Percentiles rank a stretch among this genome's conserved stretches.
Conservation (phyloP, 1,140 invertebrate genomes). For the Atta cephalotes region DNA sequence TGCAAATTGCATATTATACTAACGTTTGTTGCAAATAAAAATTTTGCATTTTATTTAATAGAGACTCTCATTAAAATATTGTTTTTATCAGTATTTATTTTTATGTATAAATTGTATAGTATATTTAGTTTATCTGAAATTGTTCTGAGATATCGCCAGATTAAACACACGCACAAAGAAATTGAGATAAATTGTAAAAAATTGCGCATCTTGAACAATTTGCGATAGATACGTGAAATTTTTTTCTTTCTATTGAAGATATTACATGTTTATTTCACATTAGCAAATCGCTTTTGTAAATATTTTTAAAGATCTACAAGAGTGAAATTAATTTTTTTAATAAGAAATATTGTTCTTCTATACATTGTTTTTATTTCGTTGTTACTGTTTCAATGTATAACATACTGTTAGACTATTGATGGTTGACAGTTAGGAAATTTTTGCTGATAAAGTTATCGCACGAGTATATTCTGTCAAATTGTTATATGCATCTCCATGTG, state of each 20-base stretch:
- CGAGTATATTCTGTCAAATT: conserved; percentile 64
- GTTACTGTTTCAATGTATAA: conserved; percentile 22
- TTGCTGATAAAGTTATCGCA: conserved; percentile 58
- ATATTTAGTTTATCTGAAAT: background rate
- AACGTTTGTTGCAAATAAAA: background rate
- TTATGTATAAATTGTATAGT: background rate
- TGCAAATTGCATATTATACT: background rate
- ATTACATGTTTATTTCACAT: conserved; percentile 26
- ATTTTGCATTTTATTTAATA: conserved; percentile 18
- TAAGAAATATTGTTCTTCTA: conserved; percentile 1
- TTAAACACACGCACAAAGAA: conserved; percentile 63
- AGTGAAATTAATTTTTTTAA: conserved; percentile 2
- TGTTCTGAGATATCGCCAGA: conserved; percentile 47
- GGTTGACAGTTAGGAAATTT: conserved; percentile 59
- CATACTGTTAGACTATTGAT: conserved; percentile 63
- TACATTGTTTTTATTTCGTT: conserved; percentile 6
- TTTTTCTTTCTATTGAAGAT: background rate
- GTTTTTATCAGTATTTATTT: background rate
- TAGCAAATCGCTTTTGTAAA: conserved; percentile 10
- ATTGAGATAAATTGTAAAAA: conserved; percentile 29
- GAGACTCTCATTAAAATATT: background rate
- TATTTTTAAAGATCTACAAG: background rate
- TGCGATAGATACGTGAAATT: background rate
- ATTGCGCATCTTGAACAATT: background rate
- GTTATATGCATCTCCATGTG: conserved; percentile 59